Conservation (phyloP, 2,888 invertebrate genomes). For the Troglohyphantes excavatus region DNA sequence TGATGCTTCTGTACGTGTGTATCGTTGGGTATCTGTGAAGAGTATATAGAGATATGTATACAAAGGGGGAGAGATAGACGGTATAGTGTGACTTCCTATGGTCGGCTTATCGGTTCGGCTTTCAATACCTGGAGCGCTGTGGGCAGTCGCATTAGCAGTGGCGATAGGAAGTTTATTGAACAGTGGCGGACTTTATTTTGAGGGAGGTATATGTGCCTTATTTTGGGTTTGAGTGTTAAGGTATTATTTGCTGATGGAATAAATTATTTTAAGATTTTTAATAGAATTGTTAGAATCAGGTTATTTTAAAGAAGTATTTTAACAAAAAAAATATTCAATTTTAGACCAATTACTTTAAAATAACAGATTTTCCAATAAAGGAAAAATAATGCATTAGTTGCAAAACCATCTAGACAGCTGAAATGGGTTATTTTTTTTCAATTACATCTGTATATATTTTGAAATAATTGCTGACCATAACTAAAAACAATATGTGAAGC, state of each 20-base stretch:
- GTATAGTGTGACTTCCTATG: conserved; percentile 40
- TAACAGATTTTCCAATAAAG: too few relatives aligned
- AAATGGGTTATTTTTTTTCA: too few relatives aligned
- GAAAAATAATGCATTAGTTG: too few relatives aligned
- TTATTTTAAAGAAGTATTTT: too few relatives aligned
- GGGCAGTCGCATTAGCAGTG: conserved; percentile 51
- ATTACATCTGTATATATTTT: too few relatives aligned
- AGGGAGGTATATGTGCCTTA: background rate
- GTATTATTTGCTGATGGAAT: background rate
- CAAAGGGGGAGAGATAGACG: conserved; percentile 40
- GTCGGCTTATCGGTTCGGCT: conserved; percentile 34
- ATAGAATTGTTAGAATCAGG: too few relatives aligned
- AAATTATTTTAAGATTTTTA: too few relatives aligned
- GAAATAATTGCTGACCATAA: too few relatives aligned
- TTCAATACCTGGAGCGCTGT: conserved; percentile 47
- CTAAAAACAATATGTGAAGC: too few relatives aligned
- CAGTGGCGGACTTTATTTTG: conserved; percentile 13
- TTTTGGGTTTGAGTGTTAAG: background rate
- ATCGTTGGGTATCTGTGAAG: conserved; percentile 14
- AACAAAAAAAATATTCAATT: too few relatives aligned
- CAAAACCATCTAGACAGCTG: too few relatives aligned
- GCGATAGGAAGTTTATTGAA: conserved; percentile 34
- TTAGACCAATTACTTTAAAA: too few relatives aligned
- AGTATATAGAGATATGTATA: conserved; percentile 21
- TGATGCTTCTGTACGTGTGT: conserved; percentile 12